Evolutionary conservation across 37 sponge, comb jelly and placozoan genomes (phyloP).

Genomic region (Petrosia ficiformis): DNA sequence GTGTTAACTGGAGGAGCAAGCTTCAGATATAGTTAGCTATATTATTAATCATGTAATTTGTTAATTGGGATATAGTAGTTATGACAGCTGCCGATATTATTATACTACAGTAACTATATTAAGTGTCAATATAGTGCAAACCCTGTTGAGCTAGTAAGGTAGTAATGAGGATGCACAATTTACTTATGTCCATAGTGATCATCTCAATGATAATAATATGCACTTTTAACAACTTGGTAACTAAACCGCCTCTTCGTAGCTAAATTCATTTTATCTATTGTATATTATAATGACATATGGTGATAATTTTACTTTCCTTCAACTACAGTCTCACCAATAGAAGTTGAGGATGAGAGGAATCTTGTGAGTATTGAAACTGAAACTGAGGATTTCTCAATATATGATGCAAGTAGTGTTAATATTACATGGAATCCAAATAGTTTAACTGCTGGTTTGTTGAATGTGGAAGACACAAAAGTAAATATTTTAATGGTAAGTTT

Average conservation of each 20-base stretch:
- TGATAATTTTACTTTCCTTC: background rate
- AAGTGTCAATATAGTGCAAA: too few species aligned
- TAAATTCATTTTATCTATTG: too few species aligned
- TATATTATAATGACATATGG: too few species aligned
- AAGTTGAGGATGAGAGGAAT: background rate
- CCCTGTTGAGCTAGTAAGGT: too few species aligned
- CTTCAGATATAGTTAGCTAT: slow-evolving; percentile 19
- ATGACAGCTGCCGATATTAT: too few species aligned
- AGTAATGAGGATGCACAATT: too few species aligned
- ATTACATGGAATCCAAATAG: slow-evolving; percentile 13
- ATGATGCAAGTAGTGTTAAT: background rate
- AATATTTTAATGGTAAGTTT: background rate
- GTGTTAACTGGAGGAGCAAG: background rate
- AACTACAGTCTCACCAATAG: background rate
- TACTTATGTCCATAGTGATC: too few species aligned
- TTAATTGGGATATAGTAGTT: background rate
- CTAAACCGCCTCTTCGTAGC: too few species aligned
- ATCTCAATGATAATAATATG: too few species aligned
- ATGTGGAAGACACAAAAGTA: background rate
- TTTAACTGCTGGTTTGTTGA: background rate
- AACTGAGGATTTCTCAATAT: background rate
- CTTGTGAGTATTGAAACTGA: slow-evolving; percentile 24
- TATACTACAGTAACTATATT: too few species aligned
- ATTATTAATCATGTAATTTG: background rate
- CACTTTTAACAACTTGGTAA: too few species aligned